These are phyloP conservation scores for Elephas maximus DNA, from an alignment of 2,113 vertebrate species.

Conservation along the genomic window DNA sequence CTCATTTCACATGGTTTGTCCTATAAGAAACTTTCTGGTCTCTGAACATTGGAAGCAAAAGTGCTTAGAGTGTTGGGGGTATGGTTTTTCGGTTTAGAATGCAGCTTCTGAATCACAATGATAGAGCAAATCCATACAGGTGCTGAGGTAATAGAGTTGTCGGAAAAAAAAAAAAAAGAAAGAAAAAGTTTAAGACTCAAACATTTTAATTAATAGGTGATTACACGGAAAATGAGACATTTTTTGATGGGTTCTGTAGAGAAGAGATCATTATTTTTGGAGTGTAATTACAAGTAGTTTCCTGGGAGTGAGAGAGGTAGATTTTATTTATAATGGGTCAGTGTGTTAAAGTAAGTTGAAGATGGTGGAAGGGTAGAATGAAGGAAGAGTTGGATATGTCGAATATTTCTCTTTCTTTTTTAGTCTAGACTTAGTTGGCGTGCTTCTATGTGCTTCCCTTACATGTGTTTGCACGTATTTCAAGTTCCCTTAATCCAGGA, in stretches of 20 bases:
- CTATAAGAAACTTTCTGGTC: background rate
- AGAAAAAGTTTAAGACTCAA: background rate
- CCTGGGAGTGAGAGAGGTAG: background rate
- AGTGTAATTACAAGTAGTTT: background rate
- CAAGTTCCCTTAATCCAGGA: background rate
- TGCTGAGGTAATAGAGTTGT: background rate
- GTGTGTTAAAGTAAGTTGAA: background rate
- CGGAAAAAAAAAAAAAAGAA: background rate
- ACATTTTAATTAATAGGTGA: background rate
- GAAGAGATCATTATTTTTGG: background rate
- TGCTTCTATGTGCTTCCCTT: background rate
- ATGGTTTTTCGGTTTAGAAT: background rate
- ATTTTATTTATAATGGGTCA: background rate
- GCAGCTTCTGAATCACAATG: background rate
- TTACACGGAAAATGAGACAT: background rate
- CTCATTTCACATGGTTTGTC: background rate
- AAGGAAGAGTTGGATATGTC: background rate
- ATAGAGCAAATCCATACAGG: background rate
- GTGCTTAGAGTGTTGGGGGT: background rate
- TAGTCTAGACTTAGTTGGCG: background rate
- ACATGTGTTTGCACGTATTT: background rate
- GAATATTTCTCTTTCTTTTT: background rate
- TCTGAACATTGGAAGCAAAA: background rate
- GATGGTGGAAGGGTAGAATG: background rate
- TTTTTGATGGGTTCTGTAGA: background rate